Conservation (phyloP, 1,140 invertebrate genomes). For the Protaetia brevitarsis region DNA sequence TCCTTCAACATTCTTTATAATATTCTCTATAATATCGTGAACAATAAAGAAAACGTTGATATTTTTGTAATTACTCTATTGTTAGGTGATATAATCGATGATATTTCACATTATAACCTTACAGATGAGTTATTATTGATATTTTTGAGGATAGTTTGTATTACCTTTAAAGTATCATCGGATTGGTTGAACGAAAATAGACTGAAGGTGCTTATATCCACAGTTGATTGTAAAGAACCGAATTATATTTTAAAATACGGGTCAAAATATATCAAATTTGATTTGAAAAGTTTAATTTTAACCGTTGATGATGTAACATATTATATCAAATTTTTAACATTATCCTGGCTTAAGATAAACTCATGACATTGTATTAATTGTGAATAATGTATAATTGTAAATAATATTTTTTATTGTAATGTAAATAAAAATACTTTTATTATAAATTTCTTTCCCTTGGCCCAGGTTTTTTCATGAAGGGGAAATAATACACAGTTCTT, state of each 20-base stretch:
- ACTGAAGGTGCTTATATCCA: neutral
- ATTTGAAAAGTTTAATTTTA: constrained; percentile 8
- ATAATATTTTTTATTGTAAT: no score
- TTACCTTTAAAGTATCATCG: neutral
- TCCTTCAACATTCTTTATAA: neutral
- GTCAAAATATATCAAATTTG: neutral
- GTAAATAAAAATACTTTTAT: no score
- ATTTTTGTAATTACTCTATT: neutral
- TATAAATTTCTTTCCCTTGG: no score
- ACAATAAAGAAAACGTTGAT: neutral
- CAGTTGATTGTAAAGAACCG: constrained; percentile 7
- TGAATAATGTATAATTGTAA: no score
- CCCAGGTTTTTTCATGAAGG: no score
- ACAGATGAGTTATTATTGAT: neutral
- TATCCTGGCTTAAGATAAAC: neutral
- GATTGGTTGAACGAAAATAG: constrained; percentile 3
- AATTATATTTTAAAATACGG: constrained; percentile 19
- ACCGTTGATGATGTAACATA: neutral
- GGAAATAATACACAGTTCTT: neutral
- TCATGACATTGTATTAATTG: neutral
- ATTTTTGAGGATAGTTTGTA: neutral
- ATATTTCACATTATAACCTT: neutral
- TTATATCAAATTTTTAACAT: neutral
- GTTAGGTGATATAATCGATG: constrained; percentile 1
- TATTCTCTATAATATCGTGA: neutral